Conservation (phyloP, 2,113 vertebrate species). For the Campylorhamphus procurvoides region DNA sequence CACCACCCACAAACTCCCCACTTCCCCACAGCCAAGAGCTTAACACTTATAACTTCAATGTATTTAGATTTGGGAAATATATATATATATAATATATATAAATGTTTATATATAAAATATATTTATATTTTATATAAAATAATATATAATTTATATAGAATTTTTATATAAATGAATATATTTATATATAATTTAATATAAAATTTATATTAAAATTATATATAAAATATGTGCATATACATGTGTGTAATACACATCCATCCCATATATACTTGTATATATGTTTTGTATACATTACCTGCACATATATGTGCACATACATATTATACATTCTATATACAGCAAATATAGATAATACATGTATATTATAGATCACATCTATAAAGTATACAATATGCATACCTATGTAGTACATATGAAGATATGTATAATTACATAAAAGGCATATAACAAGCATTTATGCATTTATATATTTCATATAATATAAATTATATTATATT, state of each 20-base stretch:
- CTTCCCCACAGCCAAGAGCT: neutral
- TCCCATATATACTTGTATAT: neutral
- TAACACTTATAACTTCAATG: rapidly evolving
- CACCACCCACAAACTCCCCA: neutral
- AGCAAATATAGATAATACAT: neutral
- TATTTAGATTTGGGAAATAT: neutral
- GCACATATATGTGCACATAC: neutral
- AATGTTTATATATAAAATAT: no score
- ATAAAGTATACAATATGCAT: neutral
- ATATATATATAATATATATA: no score
- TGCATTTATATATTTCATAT: neutral
- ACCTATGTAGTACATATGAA: neutral
- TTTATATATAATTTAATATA: no score
- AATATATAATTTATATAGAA: neutral
- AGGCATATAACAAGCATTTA: neutral
- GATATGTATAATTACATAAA: neutral
- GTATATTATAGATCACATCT: neutral
- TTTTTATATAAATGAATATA: no score
- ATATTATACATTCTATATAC: neutral
- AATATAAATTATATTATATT: neutral
- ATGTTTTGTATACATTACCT: neutral
- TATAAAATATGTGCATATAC: neutral
- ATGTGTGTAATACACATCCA: neutral
- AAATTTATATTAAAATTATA: neutral
- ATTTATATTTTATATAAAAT: neutral